Evolutionary conservation across 2,888 invertebrate genomes (phyloP).

Genomic region (Mimumesa dahlbomi): DNA sequence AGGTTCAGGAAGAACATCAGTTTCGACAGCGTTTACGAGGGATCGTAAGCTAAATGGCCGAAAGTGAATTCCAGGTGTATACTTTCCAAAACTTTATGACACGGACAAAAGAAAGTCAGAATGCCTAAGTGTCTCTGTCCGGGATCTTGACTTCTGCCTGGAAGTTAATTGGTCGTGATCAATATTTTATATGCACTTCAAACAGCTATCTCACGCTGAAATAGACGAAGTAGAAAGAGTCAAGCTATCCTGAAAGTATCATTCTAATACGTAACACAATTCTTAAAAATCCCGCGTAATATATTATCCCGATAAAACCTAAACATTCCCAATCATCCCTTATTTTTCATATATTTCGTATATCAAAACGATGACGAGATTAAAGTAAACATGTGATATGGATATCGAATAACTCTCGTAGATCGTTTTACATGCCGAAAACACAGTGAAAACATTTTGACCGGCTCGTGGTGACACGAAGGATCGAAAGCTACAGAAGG

Average conservation of each 20-base stretch:
- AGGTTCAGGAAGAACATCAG: slow-evolving; percentile 40
- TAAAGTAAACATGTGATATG: too few relatives aligned
- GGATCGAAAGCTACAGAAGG: slow-evolving; percentile 33
- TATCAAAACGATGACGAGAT: too few relatives aligned
- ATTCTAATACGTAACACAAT: too few relatives aligned
- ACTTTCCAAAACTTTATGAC: slow-evolving; percentile 58
- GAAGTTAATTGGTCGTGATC: slow-evolving; percentile 56
- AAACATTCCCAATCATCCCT: too few relatives aligned
- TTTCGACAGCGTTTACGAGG: slow-evolving; percentile 60
- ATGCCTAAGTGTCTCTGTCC: slow-evolving; percentile 36
- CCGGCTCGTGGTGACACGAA: slow-evolving; percentile 13
- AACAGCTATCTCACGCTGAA: slow-evolving; percentile 6
- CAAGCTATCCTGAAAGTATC: neutral
- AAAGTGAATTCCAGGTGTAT: slow-evolving; percentile 61
- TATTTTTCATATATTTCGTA: too few relatives aligned
- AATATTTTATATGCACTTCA: slow-evolving; percentile 50
- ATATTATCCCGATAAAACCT: too few relatives aligned
- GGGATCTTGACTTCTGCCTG: slow-evolving; percentile 44
- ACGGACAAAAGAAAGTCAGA: slow-evolving; percentile 55
- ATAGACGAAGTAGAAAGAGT: slow-evolving; percentile 5
- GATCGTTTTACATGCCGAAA: too few relatives aligned
- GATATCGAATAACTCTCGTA: too few relatives aligned
- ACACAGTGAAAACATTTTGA: too few relatives aligned
- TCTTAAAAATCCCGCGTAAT: too few relatives aligned
- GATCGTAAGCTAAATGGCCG: slow-evolving; percentile 54